Percentiles rank a stretch among this genome's conserved stretches.
phyloP scores from a whole-genome alignment of 2,797 vertebrate species.

The Morus bassanus region DNA sequence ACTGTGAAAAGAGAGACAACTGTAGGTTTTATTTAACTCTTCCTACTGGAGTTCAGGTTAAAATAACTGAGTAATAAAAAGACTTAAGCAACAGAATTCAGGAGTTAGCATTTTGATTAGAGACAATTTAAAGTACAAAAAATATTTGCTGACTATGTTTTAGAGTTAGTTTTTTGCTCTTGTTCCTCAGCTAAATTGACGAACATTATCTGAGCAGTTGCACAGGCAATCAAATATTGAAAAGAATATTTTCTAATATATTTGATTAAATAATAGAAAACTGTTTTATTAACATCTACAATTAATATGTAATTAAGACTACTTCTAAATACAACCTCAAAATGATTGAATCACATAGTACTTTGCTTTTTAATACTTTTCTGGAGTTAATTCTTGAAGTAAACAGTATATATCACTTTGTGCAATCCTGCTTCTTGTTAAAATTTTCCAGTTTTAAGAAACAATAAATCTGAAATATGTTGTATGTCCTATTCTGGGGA shows the following conservation, averaged over 20 bases:
- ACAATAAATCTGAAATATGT: not conserved
- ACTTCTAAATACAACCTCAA: not conserved
- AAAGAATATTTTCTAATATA: not conserved
- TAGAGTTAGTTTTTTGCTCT: not conserved
- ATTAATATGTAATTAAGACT: not conserved
- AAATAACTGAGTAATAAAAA: not conserved
- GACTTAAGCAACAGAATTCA: not conserved
- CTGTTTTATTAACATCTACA: not conserved
- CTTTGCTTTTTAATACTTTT: not conserved
- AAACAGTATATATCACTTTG: not conserved
- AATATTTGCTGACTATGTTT: not conserved
- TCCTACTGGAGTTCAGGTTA: not conserved
- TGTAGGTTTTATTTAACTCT: not conserved
- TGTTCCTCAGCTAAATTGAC: not conserved
- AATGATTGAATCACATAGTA: not conserved
- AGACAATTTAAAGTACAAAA: not conserved
- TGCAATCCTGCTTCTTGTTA: fast-evolving
- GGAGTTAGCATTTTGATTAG: not conserved
- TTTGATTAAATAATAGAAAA: not conserved
- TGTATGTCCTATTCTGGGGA: fast-evolving
- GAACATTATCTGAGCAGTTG: not conserved
- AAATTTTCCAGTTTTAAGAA: not conserved
- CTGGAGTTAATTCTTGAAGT: not conserved
- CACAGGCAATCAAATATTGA: not conserved
- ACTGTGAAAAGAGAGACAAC: not conserved